A percentile compares a stretch with the other conserved stretches of the same genome.
Evolutionary conservation across 2,888 invertebrate genomes (phyloP).

Genomic region (Plagodis dolabraria): DNA sequence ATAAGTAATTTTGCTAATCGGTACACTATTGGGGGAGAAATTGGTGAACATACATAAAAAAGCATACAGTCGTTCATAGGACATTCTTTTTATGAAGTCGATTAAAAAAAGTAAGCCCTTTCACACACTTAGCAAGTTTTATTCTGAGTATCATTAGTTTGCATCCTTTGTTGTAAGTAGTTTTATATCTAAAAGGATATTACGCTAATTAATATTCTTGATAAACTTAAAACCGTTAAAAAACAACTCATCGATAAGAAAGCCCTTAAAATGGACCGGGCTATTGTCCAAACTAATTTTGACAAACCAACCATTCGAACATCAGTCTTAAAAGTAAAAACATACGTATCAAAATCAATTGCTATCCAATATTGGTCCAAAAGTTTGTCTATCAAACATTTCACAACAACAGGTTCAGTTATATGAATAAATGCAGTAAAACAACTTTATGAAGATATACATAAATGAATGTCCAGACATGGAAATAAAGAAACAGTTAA

Average conservation of each 20-base stretch:
- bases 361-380: constrained; percentile 37
- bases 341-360: constrained; percentile 19
- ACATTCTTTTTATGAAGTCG: no score
- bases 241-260: constrained; percentile 24
- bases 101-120: no score
- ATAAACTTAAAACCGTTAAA: constrained; percentile 24
- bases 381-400: constrained; percentile 33
- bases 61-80: no score
- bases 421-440: constrained; percentile 12
- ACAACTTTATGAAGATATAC: neutral
- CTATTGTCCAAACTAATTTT: constrained; percentile 9
- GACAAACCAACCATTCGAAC: neutral
- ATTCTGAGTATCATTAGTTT: neutral
- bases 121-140: no score
- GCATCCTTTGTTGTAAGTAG: neutral
- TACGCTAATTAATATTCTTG: constrained; percentile 19
- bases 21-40: no score
- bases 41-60: no score
- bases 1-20: no score
- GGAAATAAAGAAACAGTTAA: no score
- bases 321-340: neutral
- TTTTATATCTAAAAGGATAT: constrained; percentile 16
- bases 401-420: constrained; percentile 20
- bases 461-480: no score
- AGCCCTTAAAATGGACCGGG: constrained; percentile 25